Evolutionary conservation across 1,140 invertebrate genomes (phyloP).

Genomic region (Pseudachorutes palmiensis): DNA sequence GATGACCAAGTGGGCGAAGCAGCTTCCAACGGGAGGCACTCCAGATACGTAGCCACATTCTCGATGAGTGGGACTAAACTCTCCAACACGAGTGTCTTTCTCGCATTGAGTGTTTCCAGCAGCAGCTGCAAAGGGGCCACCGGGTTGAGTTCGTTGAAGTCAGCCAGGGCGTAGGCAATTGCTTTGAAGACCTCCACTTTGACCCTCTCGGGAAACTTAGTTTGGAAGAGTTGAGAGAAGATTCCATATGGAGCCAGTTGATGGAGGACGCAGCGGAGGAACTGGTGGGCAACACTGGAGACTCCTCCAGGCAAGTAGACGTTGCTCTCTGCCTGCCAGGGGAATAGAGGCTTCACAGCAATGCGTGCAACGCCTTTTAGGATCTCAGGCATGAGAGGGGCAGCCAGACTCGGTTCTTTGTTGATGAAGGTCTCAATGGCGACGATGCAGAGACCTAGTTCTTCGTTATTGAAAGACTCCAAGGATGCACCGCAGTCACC

Average conservation of each 20-base stretch:
- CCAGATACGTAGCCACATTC: conserved; percentile 88
- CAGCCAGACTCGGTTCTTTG: conserved; percentile 84
- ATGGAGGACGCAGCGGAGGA: conserved; percentile 90
- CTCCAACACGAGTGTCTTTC: conserved; percentile 74
- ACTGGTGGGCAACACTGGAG: conserved; percentile 90
- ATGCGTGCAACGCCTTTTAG: conserved; percentile 74
- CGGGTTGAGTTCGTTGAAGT: conserved; percentile 93
- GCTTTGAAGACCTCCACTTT: conserved; percentile 81
- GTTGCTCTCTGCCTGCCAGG: conserved; percentile 86
- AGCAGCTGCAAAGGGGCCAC: conserved; percentile 84
- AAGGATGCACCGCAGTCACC: conserved; percentile 70
- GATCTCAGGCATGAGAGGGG: conserved; percentile 84
- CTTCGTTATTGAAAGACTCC: conserved; percentile 95
- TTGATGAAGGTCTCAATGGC: conserved; percentile 92
- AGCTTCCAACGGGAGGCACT: conserved; percentile 79
- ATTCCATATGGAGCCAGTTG: conserved; percentile 93
- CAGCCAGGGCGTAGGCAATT: conserved; percentile 81
- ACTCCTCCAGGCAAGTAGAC: conserved; percentile 79
- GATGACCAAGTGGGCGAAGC: conserved; percentile 59
- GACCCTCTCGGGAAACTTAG: conserved; percentile 64
- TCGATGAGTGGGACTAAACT: conserved; percentile 62
- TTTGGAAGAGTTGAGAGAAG: conserved; percentile 92
- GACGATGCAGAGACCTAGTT: conserved; percentile 87
- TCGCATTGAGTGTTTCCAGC: conserved; percentile 79
- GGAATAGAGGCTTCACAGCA: conserved; percentile 62